Conservation (phyloP, 2,113 vertebrate species). For the Onychostoma macrolepis region DNA sequence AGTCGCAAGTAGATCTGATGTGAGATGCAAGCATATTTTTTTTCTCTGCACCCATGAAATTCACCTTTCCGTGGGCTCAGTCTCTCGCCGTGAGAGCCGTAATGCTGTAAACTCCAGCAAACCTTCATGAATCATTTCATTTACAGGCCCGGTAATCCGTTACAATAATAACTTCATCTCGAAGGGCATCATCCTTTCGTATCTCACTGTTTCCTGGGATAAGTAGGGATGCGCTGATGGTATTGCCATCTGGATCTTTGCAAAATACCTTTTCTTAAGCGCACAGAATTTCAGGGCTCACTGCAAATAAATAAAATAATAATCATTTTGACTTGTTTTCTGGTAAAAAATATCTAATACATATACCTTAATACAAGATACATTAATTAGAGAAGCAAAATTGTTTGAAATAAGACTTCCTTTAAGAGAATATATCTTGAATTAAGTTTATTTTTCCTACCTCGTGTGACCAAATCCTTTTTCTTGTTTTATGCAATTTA, state of each 20-base stretch:
- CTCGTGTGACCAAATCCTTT: too few species aligned
- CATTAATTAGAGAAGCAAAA: background rate
- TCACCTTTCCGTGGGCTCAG: background rate
- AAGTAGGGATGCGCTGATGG: background rate
- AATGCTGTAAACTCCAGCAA: background rate
- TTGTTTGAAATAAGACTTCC: background rate
- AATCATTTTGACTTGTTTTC: background rate
- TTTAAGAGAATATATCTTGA: background rate
- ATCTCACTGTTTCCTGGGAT: background rate
- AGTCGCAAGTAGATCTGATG: background rate
- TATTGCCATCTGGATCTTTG: background rate
- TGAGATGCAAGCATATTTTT: background rate
- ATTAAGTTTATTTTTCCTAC: background rate
- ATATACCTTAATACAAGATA: background rate
- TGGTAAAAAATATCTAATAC: background rate
- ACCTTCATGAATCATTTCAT: conserved; percentile 7
- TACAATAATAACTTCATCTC: background rate
- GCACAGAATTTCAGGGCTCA: background rate
- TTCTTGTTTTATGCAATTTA: background rate
- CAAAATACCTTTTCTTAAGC: background rate
- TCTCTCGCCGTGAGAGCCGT: background rate
- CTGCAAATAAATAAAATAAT: background rate
- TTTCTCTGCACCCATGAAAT: background rate
- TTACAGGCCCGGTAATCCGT: background rate
- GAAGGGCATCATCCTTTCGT: background rate